Evolutionary conservation across 1,140 invertebrate genomes (phyloP), one percentile per base, ranked within the genome.

Genomic region (Ceratina australensis): DNA sequence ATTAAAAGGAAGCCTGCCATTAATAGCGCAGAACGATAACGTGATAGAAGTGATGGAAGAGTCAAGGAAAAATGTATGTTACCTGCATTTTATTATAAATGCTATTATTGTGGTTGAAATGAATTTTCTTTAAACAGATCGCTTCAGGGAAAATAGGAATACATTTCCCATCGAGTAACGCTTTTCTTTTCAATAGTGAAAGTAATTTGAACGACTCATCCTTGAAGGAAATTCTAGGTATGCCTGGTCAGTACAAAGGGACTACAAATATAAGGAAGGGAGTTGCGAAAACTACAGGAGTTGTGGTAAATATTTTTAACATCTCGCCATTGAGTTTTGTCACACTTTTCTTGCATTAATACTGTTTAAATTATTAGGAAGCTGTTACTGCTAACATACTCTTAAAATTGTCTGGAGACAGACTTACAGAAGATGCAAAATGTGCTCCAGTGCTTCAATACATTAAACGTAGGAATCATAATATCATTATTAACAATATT

Each of bases 121-220:
- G 65, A 20, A 77, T 63, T 72, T 33, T 24, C 47, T 73, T 73
- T 59, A 59, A 50, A 72, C 10, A 95, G 94, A 93, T 95, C 82
- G 93, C 94, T 74, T 94, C 94, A 72, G 95, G 95, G 26, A 94
- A 94, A 84, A 93, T 95, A 54, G 94, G 93, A 78, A 95, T 95
- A 87, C 92, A 94, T 79, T 93, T 95, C 85, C 89, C 93, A 81
- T 91, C 93, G 22, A 93, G 92, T 59, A 92, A 93, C 82, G 88
- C 94, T 15, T 95, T 94, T 87, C 90, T 95, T 72, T 91, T 95
- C 50, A 92, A 93, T 79, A 91, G 87, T 67, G 94, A 94, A 69
- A 91, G 93, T 82, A 92, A 93, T 60, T 80, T 93, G 2, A 93
- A 93, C 74, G 93, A 94, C 78, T 87, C 91, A 64, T 92, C 92